Evolutionary conservation across 2,888 invertebrate species (phyloP).

Genomic region (Pemphredon lugubris): DNA sequence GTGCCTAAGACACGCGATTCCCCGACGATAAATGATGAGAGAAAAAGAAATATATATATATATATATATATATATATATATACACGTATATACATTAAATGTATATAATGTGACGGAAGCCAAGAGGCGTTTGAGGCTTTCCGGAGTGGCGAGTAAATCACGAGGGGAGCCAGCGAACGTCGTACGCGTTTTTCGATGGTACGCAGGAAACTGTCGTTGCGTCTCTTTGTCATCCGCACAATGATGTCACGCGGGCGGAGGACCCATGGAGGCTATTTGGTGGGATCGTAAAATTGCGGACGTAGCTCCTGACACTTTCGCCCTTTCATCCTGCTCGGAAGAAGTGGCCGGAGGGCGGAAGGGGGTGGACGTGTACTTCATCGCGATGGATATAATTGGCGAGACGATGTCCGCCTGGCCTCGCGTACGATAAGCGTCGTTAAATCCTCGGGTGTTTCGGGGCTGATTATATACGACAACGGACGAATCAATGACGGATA

Average conservation of each 20-base stretch:
- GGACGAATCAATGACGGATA: too few relatives aligned
- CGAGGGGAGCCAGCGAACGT: background rate
- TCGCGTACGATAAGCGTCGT: too few relatives aligned
- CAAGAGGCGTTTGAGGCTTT: constrained; percentile 18
- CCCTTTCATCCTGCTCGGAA: background rate
- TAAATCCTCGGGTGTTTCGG: too few relatives aligned
- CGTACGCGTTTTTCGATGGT: constrained; percentile 2
- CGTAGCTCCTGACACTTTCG: constrained; percentile 22
- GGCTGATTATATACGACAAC: too few relatives aligned
- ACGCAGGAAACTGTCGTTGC: constrained; percentile 24
- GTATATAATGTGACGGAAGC: constrained; percentile 30
- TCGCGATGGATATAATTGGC: too few relatives aligned
- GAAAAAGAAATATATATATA: too few relatives aligned
- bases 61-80: too few relatives aligned
- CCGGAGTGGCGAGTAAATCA: constrained; percentile 28
- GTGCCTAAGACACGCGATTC: constrained; percentile 51
- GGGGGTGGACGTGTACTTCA: too few relatives aligned
- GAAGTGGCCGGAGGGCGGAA: background rate
- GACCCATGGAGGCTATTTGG: constrained; percentile 18
- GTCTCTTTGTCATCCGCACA: constrained; percentile 33
- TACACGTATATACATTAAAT: too few relatives aligned
- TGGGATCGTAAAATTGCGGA: constrained; percentile 43
- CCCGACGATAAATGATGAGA: constrained; percentile 6
- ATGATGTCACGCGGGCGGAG: constrained; percentile 21
- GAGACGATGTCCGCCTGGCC: too few relatives aligned